Evolutionary conservation across 2,797 vertebrate species (phyloP).

Genomic region (Poecilia gillii): DNA sequence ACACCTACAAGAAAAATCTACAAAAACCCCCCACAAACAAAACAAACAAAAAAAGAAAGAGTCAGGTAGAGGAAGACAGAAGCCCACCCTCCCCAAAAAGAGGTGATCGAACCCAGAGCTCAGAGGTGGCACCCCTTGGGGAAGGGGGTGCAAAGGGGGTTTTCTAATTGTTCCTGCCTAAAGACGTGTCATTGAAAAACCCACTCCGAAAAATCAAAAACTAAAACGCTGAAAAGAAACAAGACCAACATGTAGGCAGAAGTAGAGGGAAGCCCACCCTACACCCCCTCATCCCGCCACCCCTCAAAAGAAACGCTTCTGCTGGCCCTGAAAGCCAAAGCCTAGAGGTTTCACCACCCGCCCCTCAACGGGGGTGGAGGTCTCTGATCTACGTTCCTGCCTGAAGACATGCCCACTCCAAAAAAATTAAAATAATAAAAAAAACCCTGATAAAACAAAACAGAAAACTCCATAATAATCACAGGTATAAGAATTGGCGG

Average conservation of each 20-base stretch:
- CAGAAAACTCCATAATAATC: slow-evolving; percentile 82
- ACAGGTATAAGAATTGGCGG: slow-evolving; percentile 95
- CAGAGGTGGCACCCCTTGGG: slow-evolving; percentile 46
- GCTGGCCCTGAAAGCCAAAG: slow-evolving; percentile 58
- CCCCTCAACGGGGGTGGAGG: slow-evolving; percentile 23
- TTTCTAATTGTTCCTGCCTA: slow-evolving; percentile 88
- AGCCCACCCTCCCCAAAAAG: slow-evolving; percentile 62
- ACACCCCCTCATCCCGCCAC: slow-evolving; percentile 19
- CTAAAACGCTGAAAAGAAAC: slow-evolving; percentile 20
- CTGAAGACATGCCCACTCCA: slow-evolving; percentile 95
- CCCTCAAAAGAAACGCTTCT: slow-evolving; percentile 47
- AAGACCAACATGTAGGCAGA: slow-evolving; percentile 78
- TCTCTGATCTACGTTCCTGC: slow-evolving; percentile 85
- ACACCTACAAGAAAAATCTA: slow-evolving; percentile 68
- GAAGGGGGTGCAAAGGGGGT: slow-evolving; percentile 6
- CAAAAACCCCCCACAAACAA: background rate
- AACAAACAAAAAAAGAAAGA: slow-evolving; percentile 17
- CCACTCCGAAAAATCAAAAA: slow-evolving; percentile 84
- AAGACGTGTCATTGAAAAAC: slow-evolving; percentile 94
- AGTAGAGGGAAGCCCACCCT: slow-evolving; percentile 83
- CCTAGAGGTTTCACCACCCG: slow-evolving; percentile 41
- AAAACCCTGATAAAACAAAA: slow-evolving; percentile 44
- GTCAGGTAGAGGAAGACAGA: slow-evolving; percentile 88
- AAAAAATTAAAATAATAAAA: slow-evolving; percentile 71
- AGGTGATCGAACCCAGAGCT: slow-evolving; percentile 58